These are phyloP conservation scores for Drusus annulatus DNA, from an alignment of 1,140 invertebrate genomes.

Conservation along the genomic window DNA sequence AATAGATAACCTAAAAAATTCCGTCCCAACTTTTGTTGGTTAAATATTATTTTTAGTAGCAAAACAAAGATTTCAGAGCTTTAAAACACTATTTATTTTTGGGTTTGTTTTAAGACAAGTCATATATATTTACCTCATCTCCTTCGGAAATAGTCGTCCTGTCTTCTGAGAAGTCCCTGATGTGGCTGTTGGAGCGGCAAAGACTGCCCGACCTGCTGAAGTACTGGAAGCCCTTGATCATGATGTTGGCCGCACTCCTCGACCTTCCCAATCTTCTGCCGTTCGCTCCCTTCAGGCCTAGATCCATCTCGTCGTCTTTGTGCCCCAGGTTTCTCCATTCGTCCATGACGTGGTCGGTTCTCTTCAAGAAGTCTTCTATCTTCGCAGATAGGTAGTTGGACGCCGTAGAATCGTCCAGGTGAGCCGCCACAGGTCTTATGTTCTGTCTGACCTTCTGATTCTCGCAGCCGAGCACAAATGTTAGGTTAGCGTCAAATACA, in stretches of 20 bases:
- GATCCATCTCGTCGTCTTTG: constrained; percentile 71
- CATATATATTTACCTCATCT: constrained; percentile 70
- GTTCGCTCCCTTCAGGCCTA: constrained; percentile 61
- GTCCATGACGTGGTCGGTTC: constrained; percentile 89
- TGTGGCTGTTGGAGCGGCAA: constrained; percentile 66
- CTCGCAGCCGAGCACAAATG: constrained; percentile 82
- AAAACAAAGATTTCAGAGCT: too few relatives aligned
- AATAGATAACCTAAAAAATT: too few relatives aligned
- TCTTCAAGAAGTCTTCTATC: constrained; percentile 84
- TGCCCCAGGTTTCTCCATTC: constrained; percentile 82
- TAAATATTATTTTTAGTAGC: too few relatives aligned
- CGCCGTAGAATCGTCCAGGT: constrained; percentile 80
- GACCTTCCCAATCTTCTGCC: constrained; percentile 74
- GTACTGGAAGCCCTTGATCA: constrained; percentile 84
- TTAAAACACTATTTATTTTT: too few relatives aligned
- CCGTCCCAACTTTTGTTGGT: too few relatives aligned
- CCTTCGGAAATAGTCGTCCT: constrained; percentile 75
- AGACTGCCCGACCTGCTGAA: constrained; percentile 75
- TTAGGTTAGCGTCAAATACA: constrained; percentile 85
- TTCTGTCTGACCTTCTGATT: constrained; percentile 78
- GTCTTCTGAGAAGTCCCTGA: constrained; percentile 73
- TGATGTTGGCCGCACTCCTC: constrained; percentile 83
- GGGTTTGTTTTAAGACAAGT: too few relatives aligned
- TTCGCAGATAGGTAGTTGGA: constrained; percentile 82
- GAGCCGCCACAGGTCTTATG: constrained; percentile 80